A percentile compares a stretch with the other conserved stretches of the same genome.
Conservation (phyloP, 37 sponge, comb jelly and placozoan genomes). For the Oscarella lobularis region DNA sequence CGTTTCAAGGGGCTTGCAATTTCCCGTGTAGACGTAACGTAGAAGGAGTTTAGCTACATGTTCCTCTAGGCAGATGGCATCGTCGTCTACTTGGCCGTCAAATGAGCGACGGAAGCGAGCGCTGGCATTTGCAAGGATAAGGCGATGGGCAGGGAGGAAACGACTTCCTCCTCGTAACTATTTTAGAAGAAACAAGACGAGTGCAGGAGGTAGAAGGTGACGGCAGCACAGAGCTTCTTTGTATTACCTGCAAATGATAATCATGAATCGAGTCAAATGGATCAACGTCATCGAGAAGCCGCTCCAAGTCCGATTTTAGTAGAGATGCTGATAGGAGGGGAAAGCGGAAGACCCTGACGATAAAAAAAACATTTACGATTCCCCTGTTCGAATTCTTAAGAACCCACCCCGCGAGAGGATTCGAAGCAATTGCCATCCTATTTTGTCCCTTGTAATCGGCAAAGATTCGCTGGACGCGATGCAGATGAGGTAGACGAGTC, state of each 20-base stretch:
- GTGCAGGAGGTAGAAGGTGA: too few relatives aligned
- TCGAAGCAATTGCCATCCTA: not conserved
- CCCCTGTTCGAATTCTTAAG: not conserved
- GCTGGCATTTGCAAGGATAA: too few relatives aligned
- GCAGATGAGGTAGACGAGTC: not conserved
- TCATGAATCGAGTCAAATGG: not conserved
- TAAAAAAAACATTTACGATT: not conserved
- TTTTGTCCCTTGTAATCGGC: not conserved
- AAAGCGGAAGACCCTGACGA: not conserved
- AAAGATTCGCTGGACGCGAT: not conserved
- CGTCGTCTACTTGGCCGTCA: too few relatives aligned
- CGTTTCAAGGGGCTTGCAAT: too few relatives aligned
- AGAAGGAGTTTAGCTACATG: too few relatives aligned
- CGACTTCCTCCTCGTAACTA: too few relatives aligned
- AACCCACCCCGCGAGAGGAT: not conserved
- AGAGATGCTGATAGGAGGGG: not conserved
- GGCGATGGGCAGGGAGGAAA: too few relatives aligned
- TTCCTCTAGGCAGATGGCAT: too few relatives aligned
- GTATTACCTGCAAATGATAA: not conserved
- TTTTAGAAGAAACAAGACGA: too few relatives aligned
- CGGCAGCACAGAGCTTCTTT: too few relatives aligned
- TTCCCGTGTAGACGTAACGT: too few relatives aligned
- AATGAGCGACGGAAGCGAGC: too few relatives aligned
- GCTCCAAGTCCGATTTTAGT: not conserved
- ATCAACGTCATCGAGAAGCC: not conserved